Percentiles rank a stretch among this genome's conserved stretches.
Conservation (phyloP, 2,113 vertebrate species). For the Brachyhypopomus occidentalis region DNA sequence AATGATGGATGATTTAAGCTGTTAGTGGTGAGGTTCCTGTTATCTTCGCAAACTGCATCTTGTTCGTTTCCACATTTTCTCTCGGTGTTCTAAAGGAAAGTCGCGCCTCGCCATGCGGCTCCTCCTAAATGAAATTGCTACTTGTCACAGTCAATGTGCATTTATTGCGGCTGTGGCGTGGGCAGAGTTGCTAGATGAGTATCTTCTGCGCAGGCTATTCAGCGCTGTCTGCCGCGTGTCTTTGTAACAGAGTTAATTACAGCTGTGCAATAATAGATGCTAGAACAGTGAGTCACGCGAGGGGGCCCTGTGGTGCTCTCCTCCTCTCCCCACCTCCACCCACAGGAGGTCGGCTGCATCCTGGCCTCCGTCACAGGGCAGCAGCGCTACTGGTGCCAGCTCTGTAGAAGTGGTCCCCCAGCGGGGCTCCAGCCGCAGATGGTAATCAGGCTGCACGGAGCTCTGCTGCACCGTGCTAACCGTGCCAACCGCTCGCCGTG, state of each 20-base stretch:
- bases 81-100: neutral
- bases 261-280: constrained; percentile 35
- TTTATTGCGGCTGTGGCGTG: constrained; percentile 43
- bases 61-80: constrained; percentile 19
- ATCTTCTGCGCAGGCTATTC: constrained; percentile 41
- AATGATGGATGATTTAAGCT: constrained; percentile 24
- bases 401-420: no score
- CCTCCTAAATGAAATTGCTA: constrained; percentile 44
- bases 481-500: no score
- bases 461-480: no score
- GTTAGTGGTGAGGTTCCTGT: constrained; percentile 10
- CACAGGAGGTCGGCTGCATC: constrained; percentile 23
- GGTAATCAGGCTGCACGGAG: neutral
- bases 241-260: constrained; percentile 49
- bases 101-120: constrained; percentile 18
- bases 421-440: neutral
- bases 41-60: constrained; percentile 14
- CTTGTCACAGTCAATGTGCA: constrained; percentile 47
- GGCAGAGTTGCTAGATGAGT: constrained; percentile 19
- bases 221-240: constrained; percentile 30
- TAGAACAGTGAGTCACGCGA: constrained; percentile 32
- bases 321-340: neutral
- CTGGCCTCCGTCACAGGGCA: neutral
- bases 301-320: no score
- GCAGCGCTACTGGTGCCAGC: no score